A percentile compares a stretch with the other conserved stretches of the same genome.
Conservation (phyloP, 1,140 invertebrate genomes). For the Ladona fulva region DNA sequence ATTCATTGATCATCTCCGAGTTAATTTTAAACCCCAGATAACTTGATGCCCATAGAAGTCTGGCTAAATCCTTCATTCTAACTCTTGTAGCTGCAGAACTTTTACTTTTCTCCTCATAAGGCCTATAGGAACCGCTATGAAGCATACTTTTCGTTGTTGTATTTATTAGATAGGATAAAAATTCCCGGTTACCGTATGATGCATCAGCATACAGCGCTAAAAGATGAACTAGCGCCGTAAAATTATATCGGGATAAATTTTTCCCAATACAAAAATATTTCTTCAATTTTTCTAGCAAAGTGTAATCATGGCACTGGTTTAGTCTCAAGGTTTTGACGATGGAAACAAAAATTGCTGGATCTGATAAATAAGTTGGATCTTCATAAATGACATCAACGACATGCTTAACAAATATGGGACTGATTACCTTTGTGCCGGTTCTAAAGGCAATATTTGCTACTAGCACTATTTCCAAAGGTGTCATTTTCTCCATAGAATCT, state of each 20-base stretch:
- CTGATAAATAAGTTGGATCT: not conserved
- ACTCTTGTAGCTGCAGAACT: no score
- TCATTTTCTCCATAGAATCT: not conserved
- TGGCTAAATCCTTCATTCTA: slow-evolving; percentile 5
- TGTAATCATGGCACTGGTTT: not conserved
- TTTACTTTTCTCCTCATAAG: not conserved
- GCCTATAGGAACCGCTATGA: not conserved
- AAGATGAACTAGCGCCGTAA: not conserved
- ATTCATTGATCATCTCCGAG: not conserved
- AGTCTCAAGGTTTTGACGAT: not conserved
- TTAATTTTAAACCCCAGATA: not conserved
- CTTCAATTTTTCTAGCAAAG: not conserved
- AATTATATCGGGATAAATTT: not conserved
- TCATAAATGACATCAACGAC: not conserved
- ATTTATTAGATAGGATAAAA: not conserved
- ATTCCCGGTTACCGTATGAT: not conserved
- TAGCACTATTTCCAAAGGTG: not conserved
- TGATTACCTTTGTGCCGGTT: not conserved
- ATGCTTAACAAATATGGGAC: not conserved
- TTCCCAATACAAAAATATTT: not conserved
- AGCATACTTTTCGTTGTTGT: not conserved
- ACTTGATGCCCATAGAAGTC: not conserved
- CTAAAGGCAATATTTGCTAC: not conserved
- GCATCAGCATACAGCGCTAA: not conserved
- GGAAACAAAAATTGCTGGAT: not conserved